Evolutionary conservation across 1,140 invertebrate genomes (phyloP).

Genomic region (Drosophila mojavensis): DNA sequence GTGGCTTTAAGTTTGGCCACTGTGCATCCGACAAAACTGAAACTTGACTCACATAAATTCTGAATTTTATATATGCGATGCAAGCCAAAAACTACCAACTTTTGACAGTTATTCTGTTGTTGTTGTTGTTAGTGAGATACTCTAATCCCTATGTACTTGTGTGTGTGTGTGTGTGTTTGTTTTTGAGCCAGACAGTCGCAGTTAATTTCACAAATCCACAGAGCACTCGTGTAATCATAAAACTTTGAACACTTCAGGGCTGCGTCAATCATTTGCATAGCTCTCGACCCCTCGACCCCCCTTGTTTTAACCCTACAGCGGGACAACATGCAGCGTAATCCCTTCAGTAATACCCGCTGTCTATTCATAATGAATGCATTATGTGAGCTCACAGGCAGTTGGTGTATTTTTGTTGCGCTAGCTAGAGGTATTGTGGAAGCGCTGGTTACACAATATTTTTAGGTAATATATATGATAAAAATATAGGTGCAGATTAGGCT

Average conservation of each 20-base stretch:
- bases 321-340: background rate
- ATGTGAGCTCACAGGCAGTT: slow-evolving; percentile 17
- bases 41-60: slow-evolving; percentile 31
- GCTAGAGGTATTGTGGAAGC: background rate
- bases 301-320: background rate
- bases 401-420: background rate
- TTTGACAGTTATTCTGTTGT: slow-evolving; percentile 30
- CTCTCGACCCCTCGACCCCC: background rate
- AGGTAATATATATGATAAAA: no score
- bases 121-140: background rate
- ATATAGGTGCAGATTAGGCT: no score
- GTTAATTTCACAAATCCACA: slow-evolving; percentile 54
- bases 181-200: slow-evolving; percentile 35
- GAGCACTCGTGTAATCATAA: slow-evolving; percentile 52
- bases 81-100: slow-evolving; percentile 31
- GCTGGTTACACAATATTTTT: background rate
- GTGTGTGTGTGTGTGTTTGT: background rate
- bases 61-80: slow-evolving; percentile 10
- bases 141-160: background rate
- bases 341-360: background rate
- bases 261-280: slow-evolving; percentile 38
- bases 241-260: slow-evolving; percentile 38
- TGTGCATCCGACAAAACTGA: slow-evolving; percentile 18
- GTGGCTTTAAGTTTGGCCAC: slow-evolving; percentile 26
- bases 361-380: slow-evolving; percentile 37